These are phyloP conservation scores for Leucophenga montana DNA, from an alignment of 2,888 invertebrate genomes.

Conservation along the genomic window DNA sequence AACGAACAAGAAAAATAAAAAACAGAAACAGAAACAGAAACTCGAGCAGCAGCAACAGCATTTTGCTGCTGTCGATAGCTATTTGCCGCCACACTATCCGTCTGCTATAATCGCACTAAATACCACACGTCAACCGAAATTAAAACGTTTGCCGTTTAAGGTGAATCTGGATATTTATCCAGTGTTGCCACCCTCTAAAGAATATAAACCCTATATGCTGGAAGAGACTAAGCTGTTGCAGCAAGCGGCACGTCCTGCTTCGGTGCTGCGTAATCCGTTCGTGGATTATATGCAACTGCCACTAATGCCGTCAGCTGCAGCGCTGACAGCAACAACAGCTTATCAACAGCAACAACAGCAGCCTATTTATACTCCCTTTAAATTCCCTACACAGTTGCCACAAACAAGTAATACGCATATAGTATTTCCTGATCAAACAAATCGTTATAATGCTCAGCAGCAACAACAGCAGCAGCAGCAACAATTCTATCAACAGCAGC, in stretches of 20 bases:
- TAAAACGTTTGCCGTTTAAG: slow-evolving; percentile 76
- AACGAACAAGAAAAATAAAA: slow-evolving; percentile 58
- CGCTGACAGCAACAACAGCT: slow-evolving; percentile 42
- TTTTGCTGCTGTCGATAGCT: slow-evolving; percentile 51
- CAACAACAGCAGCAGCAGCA: slow-evolving; percentile 41
- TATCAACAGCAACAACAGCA: slow-evolving; percentile 42
- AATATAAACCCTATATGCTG: slow-evolving; percentile 47
- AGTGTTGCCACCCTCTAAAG: slow-evolving; percentile 70
- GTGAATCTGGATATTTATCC: slow-evolving; percentile 80
- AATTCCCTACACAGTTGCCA: slow-evolving; percentile 48
- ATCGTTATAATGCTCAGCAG: slow-evolving; percentile 54
- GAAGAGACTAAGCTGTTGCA: slow-evolving; percentile 57
- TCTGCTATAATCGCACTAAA: slow-evolving; percentile 55
- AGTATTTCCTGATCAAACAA: slow-evolving; percentile 56
- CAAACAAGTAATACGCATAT: slow-evolving; percentile 44
- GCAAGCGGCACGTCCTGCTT: slow-evolving; percentile 61
- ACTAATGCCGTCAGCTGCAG: slow-evolving; percentile 46
- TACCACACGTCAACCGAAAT: slow-evolving; percentile 58
- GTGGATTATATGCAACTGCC: slow-evolving; percentile 51
- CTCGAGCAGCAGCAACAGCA: slow-evolving; percentile 62
- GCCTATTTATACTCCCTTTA: slow-evolving; percentile 54
- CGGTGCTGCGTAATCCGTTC: slow-evolving; percentile 61
- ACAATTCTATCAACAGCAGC: slow-evolving; percentile 35
- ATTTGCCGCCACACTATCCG: slow-evolving; percentile 49
- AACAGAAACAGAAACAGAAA: slow-evolving; percentile 48